Evolutionary conservation across 2,888 invertebrate species (phyloP).

Genomic region (Alcis repandata): DNA sequence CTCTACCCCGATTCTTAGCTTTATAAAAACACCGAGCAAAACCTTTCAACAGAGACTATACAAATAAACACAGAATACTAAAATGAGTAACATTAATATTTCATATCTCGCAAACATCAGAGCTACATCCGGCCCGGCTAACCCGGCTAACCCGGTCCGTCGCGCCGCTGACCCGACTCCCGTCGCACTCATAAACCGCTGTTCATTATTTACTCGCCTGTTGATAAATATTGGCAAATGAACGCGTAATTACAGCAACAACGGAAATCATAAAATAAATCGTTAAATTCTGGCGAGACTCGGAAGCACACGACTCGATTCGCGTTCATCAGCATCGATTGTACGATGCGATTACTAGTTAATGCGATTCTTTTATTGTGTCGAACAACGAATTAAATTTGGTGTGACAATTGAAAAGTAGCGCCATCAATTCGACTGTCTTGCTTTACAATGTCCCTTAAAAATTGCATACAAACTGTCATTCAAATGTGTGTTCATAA

Average conservation of each 20-base stretch:
- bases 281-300: constrained; percentile 22
- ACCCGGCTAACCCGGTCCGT: neutral
- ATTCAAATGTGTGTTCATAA: too few relatives aligned
- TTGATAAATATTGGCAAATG: constrained; percentile 40
- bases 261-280: constrained; percentile 34
- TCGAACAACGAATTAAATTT: too few relatives aligned
- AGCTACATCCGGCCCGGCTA: neutral
- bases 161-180: neutral
- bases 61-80: too few relatives aligned
- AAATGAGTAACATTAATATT: neutral
- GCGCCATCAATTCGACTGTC: too few relatives aligned
- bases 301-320: neutral
- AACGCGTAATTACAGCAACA: constrained; percentile 29
- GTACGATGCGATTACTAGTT: too few relatives aligned
- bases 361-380: too few relatives aligned
- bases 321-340: neutral
- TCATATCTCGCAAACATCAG: neutral
- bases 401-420: too few relatives aligned
- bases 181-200: constrained; percentile 4
- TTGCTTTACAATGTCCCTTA: too few relatives aligned
- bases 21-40: neutral
- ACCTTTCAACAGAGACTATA: too few relatives aligned
- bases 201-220: constrained; percentile 26
- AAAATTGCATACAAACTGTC: too few relatives aligned
- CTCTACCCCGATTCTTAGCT: too few relatives aligned